Conservation (phyloP, 2,797 vertebrate species). For the Danio albolineatus region DNA sequence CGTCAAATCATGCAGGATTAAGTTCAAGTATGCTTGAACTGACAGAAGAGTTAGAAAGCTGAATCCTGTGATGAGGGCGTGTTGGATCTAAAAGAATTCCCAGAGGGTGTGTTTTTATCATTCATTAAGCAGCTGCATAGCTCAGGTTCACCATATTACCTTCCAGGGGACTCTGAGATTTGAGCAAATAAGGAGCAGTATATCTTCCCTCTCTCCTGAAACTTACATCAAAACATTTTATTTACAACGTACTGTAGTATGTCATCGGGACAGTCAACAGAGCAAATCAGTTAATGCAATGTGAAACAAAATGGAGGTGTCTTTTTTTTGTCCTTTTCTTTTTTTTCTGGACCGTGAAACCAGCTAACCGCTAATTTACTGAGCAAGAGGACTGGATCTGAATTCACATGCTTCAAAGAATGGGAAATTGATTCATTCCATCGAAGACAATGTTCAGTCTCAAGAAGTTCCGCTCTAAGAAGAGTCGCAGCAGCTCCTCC, state of each 20-base stretch:
- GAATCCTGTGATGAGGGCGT: slow-evolving; percentile 57
- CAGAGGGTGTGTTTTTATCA: slow-evolving; percentile 62
- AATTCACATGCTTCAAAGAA: not conserved
- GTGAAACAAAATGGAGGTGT: not conserved
- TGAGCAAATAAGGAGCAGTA: not conserved
- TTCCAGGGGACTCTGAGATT: slow-evolving; percentile 27
- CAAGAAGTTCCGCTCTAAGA: slow-evolving; percentile 62
- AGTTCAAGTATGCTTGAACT: slow-evolving; percentile 14
- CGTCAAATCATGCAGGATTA: not conserved
- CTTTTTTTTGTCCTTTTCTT: not conserved
- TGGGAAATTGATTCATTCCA: not conserved
- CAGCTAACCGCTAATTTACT: not conserved
- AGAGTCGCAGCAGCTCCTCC: slow-evolving; percentile 60
- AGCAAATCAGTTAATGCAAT: not conserved
- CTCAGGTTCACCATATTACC: slow-evolving; percentile 50
- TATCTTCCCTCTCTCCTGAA: not conserved
- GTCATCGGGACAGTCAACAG: not conserved
- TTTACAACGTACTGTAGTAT: not conserved
- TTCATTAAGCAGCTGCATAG: slow-evolving; percentile 70
- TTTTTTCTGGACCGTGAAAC: not conserved
- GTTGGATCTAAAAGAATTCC: slow-evolving; percentile 60
- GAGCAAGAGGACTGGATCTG: not conserved
- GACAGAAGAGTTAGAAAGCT: slow-evolving; percentile 20
- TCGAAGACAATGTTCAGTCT: slow-evolving; percentile 68
- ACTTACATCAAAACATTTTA: not conserved